Conservation (phyloP, 2,888 invertebrate genomes). For the Meganola albula region DNA sequence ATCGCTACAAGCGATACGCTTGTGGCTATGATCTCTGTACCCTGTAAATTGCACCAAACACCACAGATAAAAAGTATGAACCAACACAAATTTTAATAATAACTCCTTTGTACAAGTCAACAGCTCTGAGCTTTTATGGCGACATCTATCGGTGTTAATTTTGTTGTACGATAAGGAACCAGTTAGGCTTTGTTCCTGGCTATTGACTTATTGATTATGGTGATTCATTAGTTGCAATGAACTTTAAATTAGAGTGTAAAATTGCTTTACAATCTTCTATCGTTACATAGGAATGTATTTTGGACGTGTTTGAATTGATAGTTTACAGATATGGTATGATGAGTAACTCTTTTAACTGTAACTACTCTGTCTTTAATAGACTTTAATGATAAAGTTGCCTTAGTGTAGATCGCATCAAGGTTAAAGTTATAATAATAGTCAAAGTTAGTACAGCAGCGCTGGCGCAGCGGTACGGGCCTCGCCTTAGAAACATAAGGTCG, state of each 20-base stretch:
- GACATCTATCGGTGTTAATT: slow-evolving; percentile 33
- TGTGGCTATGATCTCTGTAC: neutral
- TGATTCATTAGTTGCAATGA: slow-evolving; percentile 27
- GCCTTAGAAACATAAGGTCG: too few species aligned
- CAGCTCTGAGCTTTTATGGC: slow-evolving; percentile 46
- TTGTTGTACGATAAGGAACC: slow-evolving; percentile 40
- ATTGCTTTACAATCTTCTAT: too few species aligned
- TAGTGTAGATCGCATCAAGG: too few species aligned
- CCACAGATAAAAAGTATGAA: slow-evolving; percentile 49
- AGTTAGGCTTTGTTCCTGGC: slow-evolving; percentile 42
- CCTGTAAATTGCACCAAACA: slow-evolving; percentile 10
- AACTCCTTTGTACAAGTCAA: slow-evolving; percentile 54
- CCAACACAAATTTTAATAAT: slow-evolving; percentile 58
- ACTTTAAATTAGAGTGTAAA: slow-evolving; percentile 15
- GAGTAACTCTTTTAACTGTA: too few species aligned
- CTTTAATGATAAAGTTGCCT: too few species aligned
- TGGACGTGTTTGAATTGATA: too few species aligned
- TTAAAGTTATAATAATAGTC: too few species aligned
- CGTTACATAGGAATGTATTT: too few species aligned
- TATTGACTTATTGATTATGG: slow-evolving; percentile 41
- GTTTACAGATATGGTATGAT: too few species aligned
- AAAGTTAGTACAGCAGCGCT: too few species aligned
- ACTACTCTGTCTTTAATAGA: too few species aligned
- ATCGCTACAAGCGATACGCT: neutral
- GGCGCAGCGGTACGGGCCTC: too few species aligned